Conservation (phyloP, 1,140 invertebrate genomes). For the Apocrypta bakeri region DNA sequence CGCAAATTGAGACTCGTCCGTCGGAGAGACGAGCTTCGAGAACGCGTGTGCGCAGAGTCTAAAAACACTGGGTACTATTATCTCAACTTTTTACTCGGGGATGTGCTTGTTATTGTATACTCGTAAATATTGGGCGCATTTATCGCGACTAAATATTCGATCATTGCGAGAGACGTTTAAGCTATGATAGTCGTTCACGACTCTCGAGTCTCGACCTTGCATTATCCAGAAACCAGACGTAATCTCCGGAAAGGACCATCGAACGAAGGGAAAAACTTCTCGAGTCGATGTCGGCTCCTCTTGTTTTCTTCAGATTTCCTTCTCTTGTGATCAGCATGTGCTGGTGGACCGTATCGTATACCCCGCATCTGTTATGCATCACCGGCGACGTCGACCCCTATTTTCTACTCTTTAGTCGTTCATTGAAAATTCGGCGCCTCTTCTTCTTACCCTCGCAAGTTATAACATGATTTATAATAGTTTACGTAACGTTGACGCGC, state of each 20-base stretch:
- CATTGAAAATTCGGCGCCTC: not conserved
- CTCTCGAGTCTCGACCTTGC: no score
- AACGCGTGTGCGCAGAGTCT: not conserved
- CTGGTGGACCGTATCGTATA: not conserved
- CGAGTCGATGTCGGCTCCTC: not conserved
- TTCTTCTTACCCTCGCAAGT: not conserved
- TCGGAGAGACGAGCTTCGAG: not conserved
- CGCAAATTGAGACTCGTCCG: conserved; percentile 56
- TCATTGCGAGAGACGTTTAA: no score
- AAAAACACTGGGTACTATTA: no score
- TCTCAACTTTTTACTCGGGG: no score
- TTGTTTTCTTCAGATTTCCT: not conserved
- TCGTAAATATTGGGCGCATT: no score
- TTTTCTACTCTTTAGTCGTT: not conserved
- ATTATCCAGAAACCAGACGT: not conserved
- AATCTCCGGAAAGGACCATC: not conserved
- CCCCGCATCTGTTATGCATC: not conserved
- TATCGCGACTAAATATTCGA: no score
- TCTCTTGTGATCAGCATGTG: not conserved
- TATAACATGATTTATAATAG: conserved; percentile 1
- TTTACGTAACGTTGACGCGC: no score
- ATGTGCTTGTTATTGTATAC: no score
- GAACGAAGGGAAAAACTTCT: not conserved
- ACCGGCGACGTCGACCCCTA: not conserved
- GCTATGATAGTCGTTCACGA: no score